Percentiles rank a stretch among this genome's conserved stretches.
phyloP scores from a whole-genome alignment of 2,113 vertebrate genomes.

The Aleadryas rufinucha region DNA sequence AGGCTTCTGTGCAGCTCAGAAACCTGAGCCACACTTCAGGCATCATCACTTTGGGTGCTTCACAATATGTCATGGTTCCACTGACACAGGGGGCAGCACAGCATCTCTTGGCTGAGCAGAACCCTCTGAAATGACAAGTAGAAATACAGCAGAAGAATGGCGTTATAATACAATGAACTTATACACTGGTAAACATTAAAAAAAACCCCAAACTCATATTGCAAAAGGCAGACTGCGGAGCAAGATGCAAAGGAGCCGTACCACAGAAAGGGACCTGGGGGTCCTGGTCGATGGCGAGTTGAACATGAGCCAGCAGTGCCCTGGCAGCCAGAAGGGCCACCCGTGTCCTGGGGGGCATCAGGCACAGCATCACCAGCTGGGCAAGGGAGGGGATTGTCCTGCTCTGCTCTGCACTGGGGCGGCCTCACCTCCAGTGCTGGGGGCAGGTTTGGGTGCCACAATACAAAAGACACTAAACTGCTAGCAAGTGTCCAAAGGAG shows the following conservation, averaged over 20 bases:
- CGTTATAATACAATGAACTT: not conserved
- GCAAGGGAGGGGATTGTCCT: not conserved
- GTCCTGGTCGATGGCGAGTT: fast-evolving
- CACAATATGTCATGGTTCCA: fast-evolving
- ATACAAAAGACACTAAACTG: not conserved
- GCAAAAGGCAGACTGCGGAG: not conserved
- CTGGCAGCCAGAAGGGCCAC: not conserved
- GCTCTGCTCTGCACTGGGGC: fast-evolving
- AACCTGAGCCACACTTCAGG: not conserved
- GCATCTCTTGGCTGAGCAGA: not conserved
- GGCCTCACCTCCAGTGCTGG: fast-evolving
- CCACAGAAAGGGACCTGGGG: fast-evolving
- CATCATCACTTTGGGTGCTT: not conserved
- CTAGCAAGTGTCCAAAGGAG: not conserved
- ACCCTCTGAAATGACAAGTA: not conserved
- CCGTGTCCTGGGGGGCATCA: fast-evolving
- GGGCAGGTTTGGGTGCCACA: fast-evolving
- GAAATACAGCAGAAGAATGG: not conserved
- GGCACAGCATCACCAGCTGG: fast-evolving
- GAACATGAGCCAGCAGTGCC: not conserved
- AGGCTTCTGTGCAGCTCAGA: not conserved
- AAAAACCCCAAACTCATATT: not conserved
- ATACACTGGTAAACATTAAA: not conserved
- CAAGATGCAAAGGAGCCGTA: not conserved
- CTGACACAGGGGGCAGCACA: not conserved